Evolutionary conservation across 2,797 vertebrate genomes (phyloP), one percentile per base, ranked within the genome.

Genomic region (Rhadinocentrus ornatus): DNA sequence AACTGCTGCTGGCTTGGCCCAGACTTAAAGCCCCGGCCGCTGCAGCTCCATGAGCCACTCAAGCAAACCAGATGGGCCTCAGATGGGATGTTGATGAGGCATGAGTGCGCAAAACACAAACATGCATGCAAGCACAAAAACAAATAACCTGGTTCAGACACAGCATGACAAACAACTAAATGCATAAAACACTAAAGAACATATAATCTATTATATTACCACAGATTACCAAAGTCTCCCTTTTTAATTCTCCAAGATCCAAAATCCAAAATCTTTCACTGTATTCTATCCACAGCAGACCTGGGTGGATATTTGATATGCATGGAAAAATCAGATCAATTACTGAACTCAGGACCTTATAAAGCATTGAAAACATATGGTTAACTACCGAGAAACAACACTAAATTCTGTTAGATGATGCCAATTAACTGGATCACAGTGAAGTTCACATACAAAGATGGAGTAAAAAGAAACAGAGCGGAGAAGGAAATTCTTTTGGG

Each of bases 1-100:
- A 93, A 93, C 93, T 86, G 88, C 92, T 80, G 87, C 93, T 89
- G 93, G 86, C 84, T 87, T 82, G 31, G 59, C 90, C 93, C 88
- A 87, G 80, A 82, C 59, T 82, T 52, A 41, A 60, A 77, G 71
- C 62, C 67, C 85, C 81, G 64, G 84, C 88, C 83, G 71, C 90
- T 61, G 78, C 90, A 87, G 80, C 73, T 82, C 78, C 78, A 57
- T 85, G 81, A 92, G 90, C 90, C 93, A 91, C 88, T 90, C 93
- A 95, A 95, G 91, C 86, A 91, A 95, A 94, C 94, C 94, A 96
- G 94, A 95, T 95, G 95, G 93, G 94, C 92, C 93, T 93, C 86
- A 91, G 93, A 90, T 87, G 92, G 92, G 90, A 91, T 91, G 94
- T 94, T 93, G 95, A 95, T 94, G 93, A 89, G 85, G 84, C 84